Evolutionary conservation across 1,140 invertebrate genomes (phyloP).

Genomic region (Harpegnathos saltator): DNA sequence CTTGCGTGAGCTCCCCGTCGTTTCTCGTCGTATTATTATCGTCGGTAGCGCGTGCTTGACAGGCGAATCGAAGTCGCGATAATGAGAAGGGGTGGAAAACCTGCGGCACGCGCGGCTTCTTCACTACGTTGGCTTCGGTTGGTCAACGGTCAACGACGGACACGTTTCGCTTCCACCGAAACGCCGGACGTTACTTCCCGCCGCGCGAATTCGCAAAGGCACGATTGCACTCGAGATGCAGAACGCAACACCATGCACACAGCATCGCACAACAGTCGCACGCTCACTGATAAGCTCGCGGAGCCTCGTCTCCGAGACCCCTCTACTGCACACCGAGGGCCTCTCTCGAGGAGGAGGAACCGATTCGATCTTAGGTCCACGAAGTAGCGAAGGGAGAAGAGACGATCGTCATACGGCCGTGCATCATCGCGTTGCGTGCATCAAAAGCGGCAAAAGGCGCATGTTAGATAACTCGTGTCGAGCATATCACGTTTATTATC

Average conservation of each 20-base stretch:
- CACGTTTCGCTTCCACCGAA: not conserved
- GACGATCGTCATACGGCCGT: constrained; percentile 28
- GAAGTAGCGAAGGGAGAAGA: constrained; percentile 44
- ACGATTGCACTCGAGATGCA: constrained; percentile 24
- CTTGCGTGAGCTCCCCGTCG: constrained; percentile 17
- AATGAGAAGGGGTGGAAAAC: not conserved
- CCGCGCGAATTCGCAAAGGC: not conserved
- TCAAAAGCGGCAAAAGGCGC: not conserved
- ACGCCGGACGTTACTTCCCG: not conserved
- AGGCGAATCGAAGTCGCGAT: constrained; percentile 14
- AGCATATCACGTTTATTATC: not conserved
- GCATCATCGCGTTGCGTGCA: constrained; percentile 6
- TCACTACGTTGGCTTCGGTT: too few relatives aligned
- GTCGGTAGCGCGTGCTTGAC: not conserved
- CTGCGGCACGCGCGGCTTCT: not conserved
- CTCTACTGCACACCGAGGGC: constrained; percentile 38
- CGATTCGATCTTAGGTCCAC: constrained; percentile 65
- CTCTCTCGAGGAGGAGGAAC: constrained; percentile 64
- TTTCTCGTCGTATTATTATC: not conserved
- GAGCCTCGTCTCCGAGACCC: constrained; percentile 37
- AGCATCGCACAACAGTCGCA: constrained; percentile 72
- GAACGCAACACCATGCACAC: constrained; percentile 54
- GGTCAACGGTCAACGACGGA: too few relatives aligned
- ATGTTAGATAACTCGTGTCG: not conserved
- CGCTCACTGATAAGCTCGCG: constrained; percentile 73